Conservation (phyloP, 2,797 vertebrate species). For the Onychomys torridus region DNA sequence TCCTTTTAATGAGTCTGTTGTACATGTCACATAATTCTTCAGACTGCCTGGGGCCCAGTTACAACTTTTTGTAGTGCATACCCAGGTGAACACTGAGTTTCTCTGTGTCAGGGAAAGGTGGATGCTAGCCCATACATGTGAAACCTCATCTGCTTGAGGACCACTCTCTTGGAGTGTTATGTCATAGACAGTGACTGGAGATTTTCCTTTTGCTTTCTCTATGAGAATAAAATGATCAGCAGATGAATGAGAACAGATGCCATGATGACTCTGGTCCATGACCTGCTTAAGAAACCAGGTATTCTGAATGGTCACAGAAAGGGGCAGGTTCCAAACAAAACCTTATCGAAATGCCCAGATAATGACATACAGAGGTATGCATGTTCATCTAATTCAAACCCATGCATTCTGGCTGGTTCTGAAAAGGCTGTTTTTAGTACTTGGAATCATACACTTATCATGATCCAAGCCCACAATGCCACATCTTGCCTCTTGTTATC, state of each 20-base stretch:
- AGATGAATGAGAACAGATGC: not conserved
- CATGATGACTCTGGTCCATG: not conserved
- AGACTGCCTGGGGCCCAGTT: not conserved
- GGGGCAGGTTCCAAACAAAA: not conserved
- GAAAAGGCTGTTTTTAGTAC: not conserved
- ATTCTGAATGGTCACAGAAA: constrained; percentile 8
- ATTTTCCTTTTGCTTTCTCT: not conserved
- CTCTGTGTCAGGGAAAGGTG: not conserved
- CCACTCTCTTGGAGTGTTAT: not conserved
- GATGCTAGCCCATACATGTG: not conserved
- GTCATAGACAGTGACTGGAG: not conserved
- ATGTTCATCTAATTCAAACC: not conserved
- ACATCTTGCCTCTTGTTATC: not conserved
- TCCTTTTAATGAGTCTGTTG: not conserved
- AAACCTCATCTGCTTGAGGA: not conserved
- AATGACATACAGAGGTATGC: not conserved
- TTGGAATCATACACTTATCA: not conserved
- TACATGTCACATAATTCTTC: not conserved
- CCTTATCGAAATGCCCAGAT: not conserved
- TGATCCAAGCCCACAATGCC: not conserved
- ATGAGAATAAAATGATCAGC: not conserved
- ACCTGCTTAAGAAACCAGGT: not conserved
- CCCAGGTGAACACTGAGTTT: not conserved
- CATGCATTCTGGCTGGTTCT: not conserved
- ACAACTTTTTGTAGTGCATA: not conserved